phyloP scores from a whole-genome alignment of 2,888 invertebrate species.

The Lepidochitona cinerea region DNA sequence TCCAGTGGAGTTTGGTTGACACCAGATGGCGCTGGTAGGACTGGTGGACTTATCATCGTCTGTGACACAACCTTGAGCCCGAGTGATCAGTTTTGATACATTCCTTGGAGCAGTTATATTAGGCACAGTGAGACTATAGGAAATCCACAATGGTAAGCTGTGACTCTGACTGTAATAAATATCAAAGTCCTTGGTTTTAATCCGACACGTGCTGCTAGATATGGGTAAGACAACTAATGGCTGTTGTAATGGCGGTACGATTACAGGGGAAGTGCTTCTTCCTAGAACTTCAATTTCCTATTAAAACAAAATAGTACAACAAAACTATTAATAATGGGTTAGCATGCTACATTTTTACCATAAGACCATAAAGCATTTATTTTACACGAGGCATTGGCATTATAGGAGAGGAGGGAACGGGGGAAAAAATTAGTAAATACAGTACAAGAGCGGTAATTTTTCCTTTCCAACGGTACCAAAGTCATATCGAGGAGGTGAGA shows the following conservation, averaged over 20 bases:
- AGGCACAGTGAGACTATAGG: slow-evolving; percentile 21
- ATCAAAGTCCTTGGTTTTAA: background rate
- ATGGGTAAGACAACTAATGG: background rate
- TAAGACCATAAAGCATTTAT: too few relatives aligned
- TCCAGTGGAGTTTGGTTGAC: background rate
- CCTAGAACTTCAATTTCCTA: background rate
- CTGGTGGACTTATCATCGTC: background rate
- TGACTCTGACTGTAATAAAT: slow-evolving; percentile 14
- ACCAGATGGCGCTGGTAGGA: background rate
- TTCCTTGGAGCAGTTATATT: background rate
- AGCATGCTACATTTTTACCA: too few relatives aligned
- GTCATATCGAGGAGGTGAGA: too few relatives aligned
- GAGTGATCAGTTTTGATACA: background rate
- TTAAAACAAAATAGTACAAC: too few relatives aligned
- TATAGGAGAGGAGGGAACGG: too few relatives aligned
- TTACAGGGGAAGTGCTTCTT: background rate
- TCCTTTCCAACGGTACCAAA: too few relatives aligned
- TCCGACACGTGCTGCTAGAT: background rate
- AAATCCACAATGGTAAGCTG: slow-evolving; percentile 27
- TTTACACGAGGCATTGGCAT: too few relatives aligned
- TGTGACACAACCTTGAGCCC: background rate
- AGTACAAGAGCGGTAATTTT: too few relatives aligned
- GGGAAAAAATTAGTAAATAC: too few relatives aligned
- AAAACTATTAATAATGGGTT: too few relatives aligned
- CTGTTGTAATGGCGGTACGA: background rate